Conservation (phyloP, 2,888 invertebrate genomes). For the Tetragonula carbonaria region DNA sequence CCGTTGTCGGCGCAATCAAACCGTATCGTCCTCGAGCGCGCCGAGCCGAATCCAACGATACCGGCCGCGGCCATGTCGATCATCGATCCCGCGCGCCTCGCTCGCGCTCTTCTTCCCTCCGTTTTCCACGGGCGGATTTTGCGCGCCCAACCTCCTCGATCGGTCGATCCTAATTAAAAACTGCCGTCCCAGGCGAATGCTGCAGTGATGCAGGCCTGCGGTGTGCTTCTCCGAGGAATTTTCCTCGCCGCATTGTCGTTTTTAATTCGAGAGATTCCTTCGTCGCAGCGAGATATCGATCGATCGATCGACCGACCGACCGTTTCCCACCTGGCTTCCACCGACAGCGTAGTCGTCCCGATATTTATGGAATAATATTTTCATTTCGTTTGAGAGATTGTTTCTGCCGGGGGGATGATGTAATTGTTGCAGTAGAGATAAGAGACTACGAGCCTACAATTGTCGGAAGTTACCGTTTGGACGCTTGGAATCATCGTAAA, state of each 20-base stretch:
- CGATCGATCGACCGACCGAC: neutral
- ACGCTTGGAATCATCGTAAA: no score
- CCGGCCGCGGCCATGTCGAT: constrained; percentile 33
- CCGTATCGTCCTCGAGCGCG: constrained; percentile 77
- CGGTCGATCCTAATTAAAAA: constrained; percentile 61
- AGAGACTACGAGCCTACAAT: neutral
- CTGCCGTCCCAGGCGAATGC: neutral
- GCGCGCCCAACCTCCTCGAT: constrained; percentile 13
- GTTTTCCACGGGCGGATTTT: neutral
- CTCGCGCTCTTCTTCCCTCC: constrained; percentile 21
- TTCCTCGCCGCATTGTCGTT: neutral
- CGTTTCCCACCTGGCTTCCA: neutral
- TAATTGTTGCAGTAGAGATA: neutral
- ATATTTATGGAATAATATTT: constrained; percentile 1
- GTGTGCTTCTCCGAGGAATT: neutral
- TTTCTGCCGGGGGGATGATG: neutral
- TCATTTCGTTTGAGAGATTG: neutral
- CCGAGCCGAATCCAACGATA: constrained; percentile 70
- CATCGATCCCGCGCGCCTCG: constrained; percentile 20
- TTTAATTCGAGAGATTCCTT: constrained; percentile 12
- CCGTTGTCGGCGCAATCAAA: constrained; percentile 80
- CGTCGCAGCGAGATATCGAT: neutral
- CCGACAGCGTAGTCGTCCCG: neutral
- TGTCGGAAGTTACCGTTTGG: no score
- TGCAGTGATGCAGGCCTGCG: neutral